Conservation (phyloP, 1,140 invertebrate species). For the Zaprionus davidi region DNA sequence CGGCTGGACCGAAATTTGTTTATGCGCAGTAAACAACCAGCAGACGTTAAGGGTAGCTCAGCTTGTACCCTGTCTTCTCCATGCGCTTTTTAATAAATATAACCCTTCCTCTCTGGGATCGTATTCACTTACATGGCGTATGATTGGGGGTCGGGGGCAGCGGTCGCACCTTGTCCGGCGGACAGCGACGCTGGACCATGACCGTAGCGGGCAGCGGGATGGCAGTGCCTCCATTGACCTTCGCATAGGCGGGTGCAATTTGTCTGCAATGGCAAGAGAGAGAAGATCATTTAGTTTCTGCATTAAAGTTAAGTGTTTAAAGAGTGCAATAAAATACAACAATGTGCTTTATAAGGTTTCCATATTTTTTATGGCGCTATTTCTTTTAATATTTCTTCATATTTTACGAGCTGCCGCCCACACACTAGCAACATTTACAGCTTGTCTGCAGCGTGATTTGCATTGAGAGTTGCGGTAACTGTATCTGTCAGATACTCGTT, state of each 20-base stretch:
- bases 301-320: constrained; percentile 24
- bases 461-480: constrained; percentile 26
- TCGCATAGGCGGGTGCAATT: constrained; percentile 86
- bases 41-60: constrained; percentile 10
- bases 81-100: constrained; percentile 75
- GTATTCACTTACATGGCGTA: constrained; percentile 84
- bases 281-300: background rate
- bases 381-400: constrained; percentile 4
- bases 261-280: constrained; percentile 85
- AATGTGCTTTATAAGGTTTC: constrained; percentile 12
- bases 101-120: constrained; percentile 31
- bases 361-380: constrained; percentile 42
- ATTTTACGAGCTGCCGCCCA: constrained; percentile 37
- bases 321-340: constrained; percentile 24
- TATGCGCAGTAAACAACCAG: constrained; percentile 61
- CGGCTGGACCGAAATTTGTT: constrained; percentile 64
- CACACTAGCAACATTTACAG: constrained; percentile 31
- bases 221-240: constrained; percentile 87
- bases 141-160: constrained; percentile 87
- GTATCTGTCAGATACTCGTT: constrained; percentile 55
- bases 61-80: background rate
- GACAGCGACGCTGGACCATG: constrained; percentile 89
- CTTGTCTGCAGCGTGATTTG: constrained; percentile 47
- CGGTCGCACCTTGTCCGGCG: constrained; percentile 90
- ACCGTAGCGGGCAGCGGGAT: constrained; percentile 90